Conservation (phyloP, 2,888 invertebrate species). For the Conchocele bisecta region DNA sequence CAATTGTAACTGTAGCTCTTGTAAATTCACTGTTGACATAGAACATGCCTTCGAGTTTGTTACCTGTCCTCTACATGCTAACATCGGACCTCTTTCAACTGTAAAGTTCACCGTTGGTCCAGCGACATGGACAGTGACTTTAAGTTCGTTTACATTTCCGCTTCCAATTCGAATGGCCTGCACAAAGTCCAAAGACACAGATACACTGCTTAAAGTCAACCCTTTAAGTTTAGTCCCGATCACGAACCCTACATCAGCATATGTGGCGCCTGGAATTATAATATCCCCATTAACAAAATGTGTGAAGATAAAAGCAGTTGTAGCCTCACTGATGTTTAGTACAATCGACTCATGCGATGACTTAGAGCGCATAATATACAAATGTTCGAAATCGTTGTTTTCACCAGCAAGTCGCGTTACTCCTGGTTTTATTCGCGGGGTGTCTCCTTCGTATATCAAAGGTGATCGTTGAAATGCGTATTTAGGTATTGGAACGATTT, state of each 20-base stretch:
- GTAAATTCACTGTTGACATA: too few species aligned
- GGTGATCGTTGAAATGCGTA: neutral
- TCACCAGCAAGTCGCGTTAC: too few species aligned
- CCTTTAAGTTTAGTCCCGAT: constrained; percentile 25
- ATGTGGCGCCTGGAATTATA: constrained; percentile 47
- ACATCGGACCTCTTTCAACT: neutral
- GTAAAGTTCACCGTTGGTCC: neutral
- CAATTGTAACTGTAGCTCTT: neutral
- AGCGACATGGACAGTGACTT: neutral
- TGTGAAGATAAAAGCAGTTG: constrained; percentile 32
- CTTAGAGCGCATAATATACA: too few species aligned
- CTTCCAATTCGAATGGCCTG: neutral
- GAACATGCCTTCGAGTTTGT: too few species aligned
- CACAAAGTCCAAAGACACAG: constrained; percentile 5
- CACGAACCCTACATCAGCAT: constrained; percentile 64
- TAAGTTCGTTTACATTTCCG: neutral
- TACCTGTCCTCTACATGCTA: constrained; percentile 1
- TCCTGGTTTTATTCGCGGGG: neutral
- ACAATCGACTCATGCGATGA: too few species aligned
- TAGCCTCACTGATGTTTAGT: neutral
- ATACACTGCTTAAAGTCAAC: neutral
- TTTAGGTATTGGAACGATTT: neutral
- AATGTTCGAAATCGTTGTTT: too few species aligned
- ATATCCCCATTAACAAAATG: constrained; percentile 26
- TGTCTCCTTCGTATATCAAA: neutral